phyloP scores from a whole-genome alignment of 2,797 vertebrate genomes.

The Urocyon cinereoargenteus region DNA sequence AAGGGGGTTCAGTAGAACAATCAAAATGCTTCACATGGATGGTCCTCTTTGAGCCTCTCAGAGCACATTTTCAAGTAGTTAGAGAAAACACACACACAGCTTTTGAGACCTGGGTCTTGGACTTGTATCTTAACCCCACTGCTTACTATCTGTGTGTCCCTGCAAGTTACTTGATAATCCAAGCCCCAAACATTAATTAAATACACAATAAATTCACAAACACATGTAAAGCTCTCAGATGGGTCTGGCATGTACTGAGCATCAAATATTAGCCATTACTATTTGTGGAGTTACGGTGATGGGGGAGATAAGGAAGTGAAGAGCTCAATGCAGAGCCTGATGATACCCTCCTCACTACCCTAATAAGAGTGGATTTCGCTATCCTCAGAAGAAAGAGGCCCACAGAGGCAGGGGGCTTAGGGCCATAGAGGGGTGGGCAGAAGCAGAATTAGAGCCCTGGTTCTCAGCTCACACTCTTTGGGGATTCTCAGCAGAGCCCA shows the following conservation, averaged over 20 bases:
- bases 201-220: not conserved
- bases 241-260: not conserved
- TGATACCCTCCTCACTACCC: not conserved
- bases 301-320: not conserved
- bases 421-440: not conserved
- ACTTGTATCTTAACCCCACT: conserved; percentile 4
- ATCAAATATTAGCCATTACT: not conserved
- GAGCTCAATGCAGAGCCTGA: not conserved
- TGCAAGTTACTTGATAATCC: not conserved
- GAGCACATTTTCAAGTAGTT: not conserved
- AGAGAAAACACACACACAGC: not conserved
- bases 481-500: not conserved
- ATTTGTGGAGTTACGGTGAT: not conserved
- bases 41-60: not conserved
- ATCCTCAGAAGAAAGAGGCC: not conserved
- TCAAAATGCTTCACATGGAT: not conserved
- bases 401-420: not conserved
- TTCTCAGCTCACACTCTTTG: not conserved
- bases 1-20: not conserved
- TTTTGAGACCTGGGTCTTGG: not conserved
- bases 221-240: not conserved
- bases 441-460: not conserved
- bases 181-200: not conserved
- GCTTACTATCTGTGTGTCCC: not conserved
- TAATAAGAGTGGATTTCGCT: not conserved